Conservation (phyloP, 2,888 invertebrate species). For the Drosophila kuntzei region DNA sequence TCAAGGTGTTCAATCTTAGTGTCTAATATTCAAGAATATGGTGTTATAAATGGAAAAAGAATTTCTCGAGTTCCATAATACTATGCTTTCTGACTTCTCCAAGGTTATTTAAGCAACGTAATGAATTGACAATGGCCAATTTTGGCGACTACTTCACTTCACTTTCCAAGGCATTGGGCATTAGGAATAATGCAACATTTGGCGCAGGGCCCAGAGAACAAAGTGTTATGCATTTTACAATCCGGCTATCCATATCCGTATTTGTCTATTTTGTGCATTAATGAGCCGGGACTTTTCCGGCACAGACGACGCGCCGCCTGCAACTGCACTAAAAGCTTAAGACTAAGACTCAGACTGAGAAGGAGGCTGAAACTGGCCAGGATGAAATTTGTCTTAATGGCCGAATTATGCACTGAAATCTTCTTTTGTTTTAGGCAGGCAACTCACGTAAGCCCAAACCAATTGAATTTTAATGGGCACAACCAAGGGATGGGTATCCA, state of each 20-base stretch:
- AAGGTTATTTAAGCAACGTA: slow-evolving; percentile 18
- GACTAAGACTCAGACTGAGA: not conserved
- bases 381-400: slow-evolving; percentile 66
- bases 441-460: slow-evolving; percentile 69
- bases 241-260: slow-evolving; percentile 16
- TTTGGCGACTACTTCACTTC: not conserved
- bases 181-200: slow-evolving; percentile 68
- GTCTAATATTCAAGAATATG: not conserved
- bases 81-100: not conserved
- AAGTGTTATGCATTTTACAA: slow-evolving; percentile 56
- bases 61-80: not conserved
- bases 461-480: slow-evolving; percentile 77
- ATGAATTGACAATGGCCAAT: slow-evolving; percentile 6
- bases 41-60: not conserved
- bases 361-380: slow-evolving; percentile 26
- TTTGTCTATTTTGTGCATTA: slow-evolving; percentile 66
- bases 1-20: no score
- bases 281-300: slow-evolving; percentile 69
- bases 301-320: slow-evolving; percentile 52
- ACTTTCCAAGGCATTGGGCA: not conserved
- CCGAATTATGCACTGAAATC: slow-evolving; percentile 62
- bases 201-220: slow-evolving; percentile 64
- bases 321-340: slow-evolving; percentile 45
- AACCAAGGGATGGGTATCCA: not conserved
- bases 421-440: slow-evolving; percentile 62